Conservation (phyloP, 1,140 invertebrate species). For the Aricia agestis region DNA sequence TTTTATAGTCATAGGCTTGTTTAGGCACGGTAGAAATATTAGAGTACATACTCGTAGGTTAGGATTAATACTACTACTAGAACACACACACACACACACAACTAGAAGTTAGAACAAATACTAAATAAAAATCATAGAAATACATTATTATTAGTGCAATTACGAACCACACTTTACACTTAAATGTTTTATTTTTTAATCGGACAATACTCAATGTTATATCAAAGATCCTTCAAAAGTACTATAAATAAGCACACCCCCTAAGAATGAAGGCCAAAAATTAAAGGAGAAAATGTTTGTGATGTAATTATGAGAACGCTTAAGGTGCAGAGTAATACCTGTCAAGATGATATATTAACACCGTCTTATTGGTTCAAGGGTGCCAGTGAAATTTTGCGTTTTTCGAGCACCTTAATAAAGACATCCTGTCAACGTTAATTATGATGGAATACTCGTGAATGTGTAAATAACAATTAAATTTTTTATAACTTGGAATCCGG, state of each 20-base stretch:
- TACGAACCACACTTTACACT: too few species aligned
- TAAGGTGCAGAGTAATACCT: constrained; percentile 61
- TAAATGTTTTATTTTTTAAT: too few species aligned
- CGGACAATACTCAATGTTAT: too few species aligned
- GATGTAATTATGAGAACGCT: constrained; percentile 49
- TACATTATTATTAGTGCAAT: too few species aligned
- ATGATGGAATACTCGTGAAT: background rate
- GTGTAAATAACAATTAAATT: background rate
- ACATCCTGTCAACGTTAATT: background rate
- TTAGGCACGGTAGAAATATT: too few species aligned
- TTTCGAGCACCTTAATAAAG: constrained; percentile 5
- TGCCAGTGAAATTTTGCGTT: constrained; percentile 16
- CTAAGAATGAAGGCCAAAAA: constrained; percentile 29
- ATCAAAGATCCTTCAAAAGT: background rate
- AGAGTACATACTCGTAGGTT: too few species aligned
- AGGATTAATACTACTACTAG: too few species aligned
- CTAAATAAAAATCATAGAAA: too few species aligned
- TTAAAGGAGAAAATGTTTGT: constrained; percentile 37
- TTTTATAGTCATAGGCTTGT: too few species aligned
- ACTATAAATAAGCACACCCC: background rate
- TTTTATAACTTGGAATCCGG: too few species aligned
- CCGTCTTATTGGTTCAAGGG: constrained; percentile 43
- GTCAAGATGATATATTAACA: constrained; percentile 65
- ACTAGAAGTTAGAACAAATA: too few species aligned
- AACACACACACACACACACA: too few species aligned